A percentile compares a stretch with the other conserved stretches of the same genome.
These are phyloP conservation scores for Leptatherina wallacei DNA, from an alignment of 2,797 vertebrate genomes.

Conservation along the genomic window DNA sequence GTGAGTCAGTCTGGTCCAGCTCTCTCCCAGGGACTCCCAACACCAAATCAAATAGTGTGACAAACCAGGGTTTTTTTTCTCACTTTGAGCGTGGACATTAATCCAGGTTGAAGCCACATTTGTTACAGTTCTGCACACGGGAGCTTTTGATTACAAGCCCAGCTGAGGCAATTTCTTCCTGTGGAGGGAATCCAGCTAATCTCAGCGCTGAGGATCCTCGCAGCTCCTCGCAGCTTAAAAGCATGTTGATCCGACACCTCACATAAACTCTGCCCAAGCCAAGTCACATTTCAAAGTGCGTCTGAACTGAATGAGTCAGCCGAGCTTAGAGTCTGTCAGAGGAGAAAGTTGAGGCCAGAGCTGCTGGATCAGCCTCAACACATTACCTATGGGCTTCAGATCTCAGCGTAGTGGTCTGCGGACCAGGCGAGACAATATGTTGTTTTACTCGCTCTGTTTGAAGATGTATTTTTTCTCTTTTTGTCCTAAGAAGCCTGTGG, in stretches of 20 bases:
- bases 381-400: conserved; percentile 24
- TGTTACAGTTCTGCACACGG: conserved; percentile 31
- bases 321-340: conserved; percentile 19
- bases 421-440: conserved; percentile 18
- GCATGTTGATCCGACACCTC: conserved; percentile 31
- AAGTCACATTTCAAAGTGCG: conserved; percentile 36
- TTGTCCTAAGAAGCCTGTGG: conserved; percentile 29
- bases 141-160: conserved; percentile 30
- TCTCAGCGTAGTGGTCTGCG: conserved; percentile 7
- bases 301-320: conserved; percentile 34
- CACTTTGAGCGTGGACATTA: conserved; percentile 12
- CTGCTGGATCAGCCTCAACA: conserved; percentile 29
- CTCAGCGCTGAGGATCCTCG: conserved; percentile 32
- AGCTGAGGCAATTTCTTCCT: conserved; percentile 33
- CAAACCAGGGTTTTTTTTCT: not conserved
- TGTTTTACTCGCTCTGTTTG: conserved; percentile 4
- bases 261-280: conserved; percentile 18
- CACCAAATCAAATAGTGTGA: conserved; percentile 9
- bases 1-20: conserved; percentile 2
- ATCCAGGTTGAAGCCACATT: conserved; percentile 17
- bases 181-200: conserved; percentile 48
- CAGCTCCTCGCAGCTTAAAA: conserved; percentile 26
- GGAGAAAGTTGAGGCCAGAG: conserved; percentile 26
- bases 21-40: conserved; percentile 1
- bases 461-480: not conserved